Percentiles rank a stretch among this genome's conserved stretches.
phyloP scores from a whole-genome alignment of 2,113 vertebrate species.

The Loxodonta africana region DNA sequence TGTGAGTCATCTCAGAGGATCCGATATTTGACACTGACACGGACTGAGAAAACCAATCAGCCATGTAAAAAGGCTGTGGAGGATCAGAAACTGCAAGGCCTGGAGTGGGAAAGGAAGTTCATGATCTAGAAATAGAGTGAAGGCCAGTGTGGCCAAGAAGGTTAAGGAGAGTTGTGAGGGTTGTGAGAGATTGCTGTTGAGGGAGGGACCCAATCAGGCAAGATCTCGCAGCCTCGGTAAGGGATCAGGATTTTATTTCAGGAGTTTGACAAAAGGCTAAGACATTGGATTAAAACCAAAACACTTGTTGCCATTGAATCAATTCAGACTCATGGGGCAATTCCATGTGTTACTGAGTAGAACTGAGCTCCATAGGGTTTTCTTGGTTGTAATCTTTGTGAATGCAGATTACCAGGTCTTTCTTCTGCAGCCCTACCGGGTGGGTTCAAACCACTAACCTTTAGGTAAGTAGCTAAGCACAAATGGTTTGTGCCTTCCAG shows the following conservation, averaged over 20 bases:
- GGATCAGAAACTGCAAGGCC: not conserved
- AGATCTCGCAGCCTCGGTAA: not conserved
- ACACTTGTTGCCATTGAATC: not conserved
- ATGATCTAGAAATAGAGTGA: not conserved
- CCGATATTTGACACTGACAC: not conserved
- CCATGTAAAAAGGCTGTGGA: not conserved
- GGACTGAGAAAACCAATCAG: not conserved
- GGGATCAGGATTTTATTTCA: not conserved
- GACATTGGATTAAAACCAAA: not conserved
- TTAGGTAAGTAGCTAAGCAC: not conserved
- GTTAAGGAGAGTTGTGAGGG: not conserved
- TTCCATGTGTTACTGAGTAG: not conserved
- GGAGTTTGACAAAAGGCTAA: not conserved
- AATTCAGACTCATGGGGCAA: too few species aligned
- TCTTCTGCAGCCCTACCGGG: not conserved
- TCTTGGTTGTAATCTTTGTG: not conserved
- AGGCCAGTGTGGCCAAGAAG: not conserved
- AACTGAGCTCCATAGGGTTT: not conserved
- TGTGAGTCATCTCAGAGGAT: not conserved
- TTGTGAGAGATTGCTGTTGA: too few species aligned
- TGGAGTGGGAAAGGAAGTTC: not conserved
- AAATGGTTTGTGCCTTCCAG: not conserved
- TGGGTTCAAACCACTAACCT: not conserved
- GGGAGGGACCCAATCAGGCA: not conserved
- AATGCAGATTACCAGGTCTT: not conserved